A percentile compares a stretch with the other conserved stretches of the same genome.
These are phyloP conservation scores for Cylindroiulus punctatus DNA, from an alignment of 2,888 invertebrate genomes.

Conservation along the genomic window DNA sequence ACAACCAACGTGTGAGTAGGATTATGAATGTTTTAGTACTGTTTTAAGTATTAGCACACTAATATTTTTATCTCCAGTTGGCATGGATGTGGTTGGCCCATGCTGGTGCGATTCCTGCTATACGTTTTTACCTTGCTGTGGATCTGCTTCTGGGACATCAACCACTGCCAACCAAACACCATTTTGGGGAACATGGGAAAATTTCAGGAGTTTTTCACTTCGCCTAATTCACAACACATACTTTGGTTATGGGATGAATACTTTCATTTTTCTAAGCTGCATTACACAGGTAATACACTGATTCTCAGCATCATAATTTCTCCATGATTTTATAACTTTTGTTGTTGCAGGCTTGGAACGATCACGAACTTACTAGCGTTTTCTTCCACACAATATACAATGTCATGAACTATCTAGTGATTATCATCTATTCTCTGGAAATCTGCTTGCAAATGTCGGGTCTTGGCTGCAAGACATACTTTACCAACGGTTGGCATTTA, in stretches of 20 bases:
- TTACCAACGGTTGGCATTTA: conserved; percentile 14
- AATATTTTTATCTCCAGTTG: background rate
- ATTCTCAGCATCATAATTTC: background rate
- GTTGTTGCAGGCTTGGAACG: conserved; percentile 38
- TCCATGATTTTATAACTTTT: background rate
- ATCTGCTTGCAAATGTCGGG: conserved; percentile 9
- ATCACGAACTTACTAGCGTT: background rate
- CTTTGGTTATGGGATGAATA: conserved; percentile 10
- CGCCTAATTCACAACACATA: background rate
- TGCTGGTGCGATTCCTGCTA: conserved; percentile 44
- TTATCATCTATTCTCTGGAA: conserved; percentile 48
- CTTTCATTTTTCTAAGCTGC: background rate
- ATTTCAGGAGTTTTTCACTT: background rate
- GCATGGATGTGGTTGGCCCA: background rate
- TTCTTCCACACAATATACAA: background rate
- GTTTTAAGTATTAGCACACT: background rate
- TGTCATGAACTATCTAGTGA: conserved; percentile 24
- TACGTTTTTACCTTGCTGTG: conserved; percentile 37
- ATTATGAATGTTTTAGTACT: background rate
- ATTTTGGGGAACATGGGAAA: conserved; percentile 41
- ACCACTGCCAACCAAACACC: background rate
- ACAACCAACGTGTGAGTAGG: background rate
- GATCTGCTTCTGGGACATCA: background rate
- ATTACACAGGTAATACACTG: background rate
- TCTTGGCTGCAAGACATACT: conserved; percentile 46